Evolutionary conservation across 2,888 invertebrate genomes (phyloP).

Genomic region (Cheilosia scutellata): DNA sequence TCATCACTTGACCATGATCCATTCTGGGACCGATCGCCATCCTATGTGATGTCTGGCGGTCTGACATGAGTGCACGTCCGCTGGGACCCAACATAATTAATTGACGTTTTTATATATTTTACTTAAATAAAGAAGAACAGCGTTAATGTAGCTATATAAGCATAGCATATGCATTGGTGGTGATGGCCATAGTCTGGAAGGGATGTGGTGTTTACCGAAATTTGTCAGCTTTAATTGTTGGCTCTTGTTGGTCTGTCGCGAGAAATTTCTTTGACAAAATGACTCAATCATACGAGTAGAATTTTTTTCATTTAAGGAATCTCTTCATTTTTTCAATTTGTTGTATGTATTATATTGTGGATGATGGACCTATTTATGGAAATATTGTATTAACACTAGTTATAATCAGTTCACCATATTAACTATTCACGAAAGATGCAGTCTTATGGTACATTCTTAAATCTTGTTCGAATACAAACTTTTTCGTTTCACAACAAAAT

Average conservation of each 20-base stretch:
- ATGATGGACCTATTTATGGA: too few species aligned
- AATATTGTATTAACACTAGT: too few species aligned
- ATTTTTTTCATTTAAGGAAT: neutral
- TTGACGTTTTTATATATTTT: neutral
- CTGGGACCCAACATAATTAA: slow-evolving; percentile 1
- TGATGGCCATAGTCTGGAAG: neutral
- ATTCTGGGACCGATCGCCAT: slow-evolving; percentile 12
- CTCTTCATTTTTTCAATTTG: neutral
- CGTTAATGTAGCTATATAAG: neutral
- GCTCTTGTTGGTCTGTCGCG: neutral
- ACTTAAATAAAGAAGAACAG: neutral
- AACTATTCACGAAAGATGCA: too few species aligned
- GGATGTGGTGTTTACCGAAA: neutral
- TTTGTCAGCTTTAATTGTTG: neutral
- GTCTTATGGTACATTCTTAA: too few species aligned
- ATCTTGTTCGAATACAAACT: too few species aligned
- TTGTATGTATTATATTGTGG: too few species aligned
- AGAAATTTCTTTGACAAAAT: neutral
- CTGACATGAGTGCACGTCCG: neutral
- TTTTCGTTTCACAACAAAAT: too few species aligned
- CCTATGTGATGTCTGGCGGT: neutral
- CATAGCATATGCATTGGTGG: neutral
- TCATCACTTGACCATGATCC: slow-evolving; percentile 13
- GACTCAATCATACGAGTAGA: neutral
- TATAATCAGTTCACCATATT: too few species aligned